Percentiles rank a stretch among this genome's conserved stretches.
These are phyloP conservation scores for Rhynchotus rufescens DNA, from an alignment of 2,797 vertebrate genomes.

Conservation along the genomic window DNA sequence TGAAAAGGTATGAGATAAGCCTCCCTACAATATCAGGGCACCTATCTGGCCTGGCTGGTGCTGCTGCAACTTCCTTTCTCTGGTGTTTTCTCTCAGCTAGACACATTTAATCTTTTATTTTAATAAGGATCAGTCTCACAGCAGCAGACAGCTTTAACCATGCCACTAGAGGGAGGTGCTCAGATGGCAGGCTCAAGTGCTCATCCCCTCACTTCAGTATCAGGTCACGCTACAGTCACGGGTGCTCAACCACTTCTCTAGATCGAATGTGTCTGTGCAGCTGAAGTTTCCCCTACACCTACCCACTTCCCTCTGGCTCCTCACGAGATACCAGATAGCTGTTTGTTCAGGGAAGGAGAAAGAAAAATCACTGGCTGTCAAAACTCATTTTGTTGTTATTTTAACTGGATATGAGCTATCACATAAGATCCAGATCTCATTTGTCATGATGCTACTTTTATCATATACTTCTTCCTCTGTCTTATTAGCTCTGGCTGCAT, in stretches of 20 bases:
- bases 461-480: not conserved
- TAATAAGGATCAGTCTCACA: not conserved
- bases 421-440: not conserved
- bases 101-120: not conserved
- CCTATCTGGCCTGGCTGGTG: not conserved
- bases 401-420: fast-evolving
- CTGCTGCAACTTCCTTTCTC: not conserved
- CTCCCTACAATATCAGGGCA: not conserved
- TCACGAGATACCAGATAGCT: not conserved
- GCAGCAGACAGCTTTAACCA: not conserved
- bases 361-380: not conserved
- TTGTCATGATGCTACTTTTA: not conserved
- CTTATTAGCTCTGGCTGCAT: not conserved
- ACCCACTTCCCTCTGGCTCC: not conserved
- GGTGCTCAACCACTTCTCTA: not conserved
- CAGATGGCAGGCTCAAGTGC: not conserved
- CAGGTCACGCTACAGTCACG: fast-evolving
- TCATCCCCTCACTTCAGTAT: not conserved
- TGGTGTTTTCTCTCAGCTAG: not conserved
- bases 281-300: not conserved
- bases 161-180: not conserved
- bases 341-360: not conserved
- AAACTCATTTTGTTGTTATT: not conserved
- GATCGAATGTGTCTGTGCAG: not conserved
- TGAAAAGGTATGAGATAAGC: not conserved